Evolutionary conservation across 2,113 vertebrate species (phyloP).

Genomic region (Semicossyphus pulcher): DNA sequence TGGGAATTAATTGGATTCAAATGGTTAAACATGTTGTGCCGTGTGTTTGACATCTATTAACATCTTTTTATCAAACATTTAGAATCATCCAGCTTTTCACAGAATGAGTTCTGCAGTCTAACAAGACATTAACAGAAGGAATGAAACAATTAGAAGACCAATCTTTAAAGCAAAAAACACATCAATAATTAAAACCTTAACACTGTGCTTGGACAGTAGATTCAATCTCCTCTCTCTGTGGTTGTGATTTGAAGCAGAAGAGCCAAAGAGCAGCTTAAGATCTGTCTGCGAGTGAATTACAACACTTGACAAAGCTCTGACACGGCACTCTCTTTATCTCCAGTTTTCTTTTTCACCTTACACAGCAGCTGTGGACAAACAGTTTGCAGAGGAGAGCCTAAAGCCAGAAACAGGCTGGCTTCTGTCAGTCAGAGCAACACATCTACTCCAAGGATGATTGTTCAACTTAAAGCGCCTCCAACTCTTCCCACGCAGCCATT

Average conservation of each 20-base stretch:
- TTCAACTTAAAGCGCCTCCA: conserved; percentile 46
- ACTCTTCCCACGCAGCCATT: conserved; percentile 52
- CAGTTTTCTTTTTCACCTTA: conserved; percentile 16
- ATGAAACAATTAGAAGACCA: not conserved
- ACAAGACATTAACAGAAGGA: not conserved
- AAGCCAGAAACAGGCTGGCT: conserved; percentile 26
- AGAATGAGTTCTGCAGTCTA: not conserved
- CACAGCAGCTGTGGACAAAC: conserved; percentile 12
- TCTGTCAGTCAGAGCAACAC: conserved; percentile 34
- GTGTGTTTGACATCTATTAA: conserved; percentile 1
- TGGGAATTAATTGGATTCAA: not conserved
- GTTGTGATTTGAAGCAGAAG: conserved; percentile 8
- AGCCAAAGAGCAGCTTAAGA: not conserved
- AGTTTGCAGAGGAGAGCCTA: conserved; percentile 11
- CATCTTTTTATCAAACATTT: not conserved
- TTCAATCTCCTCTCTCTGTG: not conserved
- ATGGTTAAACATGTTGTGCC: not conserved
- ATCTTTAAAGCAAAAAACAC: not conserved
- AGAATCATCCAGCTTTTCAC: not conserved
- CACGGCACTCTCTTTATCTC: not conserved
- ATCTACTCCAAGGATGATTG: conserved; percentile 13
- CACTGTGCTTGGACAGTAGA: too few species aligned
- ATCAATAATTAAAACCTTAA: too few species aligned
- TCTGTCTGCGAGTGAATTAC: not conserved
- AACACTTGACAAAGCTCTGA: conserved; percentile 20